Percentiles rank a stretch among this genome's conserved stretches.
These are phyloP conservation scores for Elachura formosa DNA, from an alignment of 2,113 vertebrate species.

Conservation along the genomic window DNA sequence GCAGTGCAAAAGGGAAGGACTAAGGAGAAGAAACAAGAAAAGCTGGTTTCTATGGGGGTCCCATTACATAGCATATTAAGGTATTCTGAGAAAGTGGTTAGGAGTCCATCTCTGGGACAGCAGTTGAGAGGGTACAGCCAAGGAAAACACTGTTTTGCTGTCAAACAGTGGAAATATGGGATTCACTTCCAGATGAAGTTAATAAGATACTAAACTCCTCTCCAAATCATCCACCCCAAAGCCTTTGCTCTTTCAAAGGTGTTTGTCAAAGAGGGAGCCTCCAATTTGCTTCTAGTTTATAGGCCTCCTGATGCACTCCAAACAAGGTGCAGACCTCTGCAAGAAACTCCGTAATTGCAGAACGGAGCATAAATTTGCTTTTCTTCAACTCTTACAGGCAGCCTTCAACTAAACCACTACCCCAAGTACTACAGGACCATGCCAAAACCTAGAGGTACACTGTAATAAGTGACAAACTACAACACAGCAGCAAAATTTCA, in stretches of 20 bases:
- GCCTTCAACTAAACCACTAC: background rate
- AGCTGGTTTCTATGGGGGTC: background rate
- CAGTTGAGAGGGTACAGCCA: background rate
- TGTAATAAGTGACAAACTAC: background rate
- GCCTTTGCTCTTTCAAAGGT: background rate
- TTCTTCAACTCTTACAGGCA: background rate
- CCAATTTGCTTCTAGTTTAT: background rate
- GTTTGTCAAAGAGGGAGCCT: background rate
- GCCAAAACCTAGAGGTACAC: background rate
- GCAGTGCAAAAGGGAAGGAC: background rate
- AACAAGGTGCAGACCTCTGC: background rate
- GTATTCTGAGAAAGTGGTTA: background rate
- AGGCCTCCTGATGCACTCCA: background rate
- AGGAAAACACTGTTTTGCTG: background rate
- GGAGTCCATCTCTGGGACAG: background rate
- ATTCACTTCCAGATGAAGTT: background rate
- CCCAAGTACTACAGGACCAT: background rate
- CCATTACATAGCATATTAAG: rapidly evolving
- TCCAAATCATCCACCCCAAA: background rate
- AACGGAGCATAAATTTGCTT: background rate
- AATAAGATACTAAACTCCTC: background rate
- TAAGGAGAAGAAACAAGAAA: background rate
- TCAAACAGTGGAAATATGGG: background rate
- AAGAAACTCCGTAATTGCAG: background rate
- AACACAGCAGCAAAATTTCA: background rate